A percentile compares a stretch with the other conserved stretches of the same genome.
These are phyloP conservation scores for Drosophila setosimentum DNA, from an alignment of 2,888 invertebrate genomes.

Conservation along the genomic window DNA sequence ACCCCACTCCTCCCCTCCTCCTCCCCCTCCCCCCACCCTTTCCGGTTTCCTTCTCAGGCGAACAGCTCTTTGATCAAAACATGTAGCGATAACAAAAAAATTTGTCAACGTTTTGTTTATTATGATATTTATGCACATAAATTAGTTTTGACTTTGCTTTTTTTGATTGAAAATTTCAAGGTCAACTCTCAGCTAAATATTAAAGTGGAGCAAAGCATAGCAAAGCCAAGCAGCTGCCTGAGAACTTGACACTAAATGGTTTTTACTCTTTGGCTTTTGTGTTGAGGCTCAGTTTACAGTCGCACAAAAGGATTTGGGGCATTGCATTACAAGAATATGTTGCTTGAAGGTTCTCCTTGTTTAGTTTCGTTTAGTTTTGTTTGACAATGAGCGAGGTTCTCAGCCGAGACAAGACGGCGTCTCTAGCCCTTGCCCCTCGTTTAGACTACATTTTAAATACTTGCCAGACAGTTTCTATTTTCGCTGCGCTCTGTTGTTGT, in stretches of 20 bases:
- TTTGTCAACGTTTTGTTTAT: conserved; percentile 45
- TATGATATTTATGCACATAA: conserved; percentile 26
- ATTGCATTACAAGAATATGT: conserved; percentile 34
- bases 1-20: not conserved
- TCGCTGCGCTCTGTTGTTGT: conserved; percentile 34
- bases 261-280: conserved; percentile 8
- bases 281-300: conserved; percentile 34
- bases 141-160: conserved; percentile 25
- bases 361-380: not conserved
- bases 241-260: conserved; percentile 13
- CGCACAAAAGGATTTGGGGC: conserved; percentile 51
- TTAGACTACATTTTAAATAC: not conserved
- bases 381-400: conserved; percentile 71
- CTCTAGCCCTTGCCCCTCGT: conserved; percentile 6
- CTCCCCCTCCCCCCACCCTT: too few species aligned
- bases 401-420: conserved; percentile 71
- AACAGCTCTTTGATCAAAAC: conserved; percentile 11
- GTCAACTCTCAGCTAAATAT: conserved; percentile 19
- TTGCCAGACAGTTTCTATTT: conserved; percentile 22
- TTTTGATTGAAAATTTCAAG: conserved; percentile 42
- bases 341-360: conserved; percentile 6
- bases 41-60: not conserved
- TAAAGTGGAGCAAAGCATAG: conserved; percentile 29
- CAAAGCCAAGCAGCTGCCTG: conserved; percentile 8
- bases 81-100: conserved; percentile 10